Conservation (phyloP, 2,888 invertebrate genomes). For the Lymantria dispar region DNA sequence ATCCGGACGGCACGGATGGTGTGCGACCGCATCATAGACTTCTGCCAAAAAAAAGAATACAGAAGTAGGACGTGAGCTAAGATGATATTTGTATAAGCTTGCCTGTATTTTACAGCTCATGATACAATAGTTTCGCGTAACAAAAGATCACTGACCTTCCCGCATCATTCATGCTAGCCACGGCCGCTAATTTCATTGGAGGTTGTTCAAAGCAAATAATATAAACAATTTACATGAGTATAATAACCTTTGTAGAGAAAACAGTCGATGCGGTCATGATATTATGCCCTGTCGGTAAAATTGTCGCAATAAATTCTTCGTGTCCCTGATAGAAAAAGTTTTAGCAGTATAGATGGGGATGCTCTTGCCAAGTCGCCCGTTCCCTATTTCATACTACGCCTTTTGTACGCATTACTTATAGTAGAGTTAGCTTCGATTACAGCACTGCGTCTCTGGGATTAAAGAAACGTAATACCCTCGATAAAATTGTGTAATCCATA, state of each 20-base stretch:
- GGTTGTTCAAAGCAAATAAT: constrained; percentile 48
- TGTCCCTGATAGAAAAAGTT: constrained; percentile 66
- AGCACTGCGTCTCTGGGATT: constrained; percentile 25
- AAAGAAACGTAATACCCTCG: constrained; percentile 26
- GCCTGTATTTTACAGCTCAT: too few relatives aligned
- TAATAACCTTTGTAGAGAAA: constrained; percentile 18
- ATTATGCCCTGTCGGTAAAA: constrained; percentile 45
- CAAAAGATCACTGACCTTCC: too few relatives aligned
- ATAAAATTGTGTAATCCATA: constrained; percentile 1
- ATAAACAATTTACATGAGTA: constrained; percentile 41
- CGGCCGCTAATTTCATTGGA: constrained; percentile 38
- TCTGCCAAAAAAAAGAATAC: too few relatives aligned
- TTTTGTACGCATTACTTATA: constrained; percentile 32
- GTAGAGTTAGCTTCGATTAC: constrained; percentile 37
- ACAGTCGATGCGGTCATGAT: constrained; percentile 27
- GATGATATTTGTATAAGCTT: too few relatives aligned
- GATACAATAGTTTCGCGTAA: too few relatives aligned
- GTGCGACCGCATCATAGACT: too few relatives aligned
- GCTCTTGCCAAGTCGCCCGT: constrained; percentile 41
- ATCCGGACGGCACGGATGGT: too few relatives aligned
- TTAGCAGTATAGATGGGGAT: constrained; percentile 34
- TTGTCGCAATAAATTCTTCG: constrained; percentile 60
- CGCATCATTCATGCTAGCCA: constrained; percentile 3
- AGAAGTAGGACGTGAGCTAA: too few relatives aligned
- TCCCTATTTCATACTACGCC: constrained; percentile 34